Evolutionary conservation across 1,140 invertebrate species (phyloP), one percentile per base, ranked within the genome.

Genomic region (Arion vulgaris): DNA sequence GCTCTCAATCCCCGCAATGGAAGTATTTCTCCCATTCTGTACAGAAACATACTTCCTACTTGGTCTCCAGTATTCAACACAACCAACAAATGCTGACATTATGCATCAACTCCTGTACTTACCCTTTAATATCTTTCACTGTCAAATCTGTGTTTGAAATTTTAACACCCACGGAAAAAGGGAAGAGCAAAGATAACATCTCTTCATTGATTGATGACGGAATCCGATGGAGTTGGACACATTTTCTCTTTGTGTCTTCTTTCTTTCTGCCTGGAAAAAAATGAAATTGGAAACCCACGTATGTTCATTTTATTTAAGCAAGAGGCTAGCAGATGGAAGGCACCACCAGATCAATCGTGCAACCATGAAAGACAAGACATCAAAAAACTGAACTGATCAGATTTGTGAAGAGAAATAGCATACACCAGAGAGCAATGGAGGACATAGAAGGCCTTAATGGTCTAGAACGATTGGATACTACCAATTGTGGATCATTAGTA

Each of bases 261-360:
- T 32, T 75, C 32, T 51, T 75, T 49, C 45, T 75, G 45, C 41
- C 73, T 75, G 73, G 41, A 75, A 75, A 75, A 19, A 75, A 75
- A 75, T 28, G n/a, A 66, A 66, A 66, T 32, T 66, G 53, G 53
- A 66, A 66, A 32, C 28, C 62, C 7, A 32, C 62, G 28, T 28
- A 66, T 66, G 62, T 66, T 66, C 17, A 66, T 66, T 34, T 57
- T 57, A n/a, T 57, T 7, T 57, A 57, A 57, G 51, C 51, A 57
- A 57, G 17, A 57, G 51, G 4, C 26, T 57, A 26, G 23, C 26
- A 57, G 26, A 57, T 15, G 19, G 51, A 57, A 57, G 51, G 51
- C 4, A 57, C 51, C 26, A 26, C 51, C 26, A 26, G 26, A 26
- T 23, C 51, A 7, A 15, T 9, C 2, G 51, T 23, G 26, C 51